Conservation (phyloP, 2,888 invertebrate genomes). For the Cheilosia pagana region DNA sequence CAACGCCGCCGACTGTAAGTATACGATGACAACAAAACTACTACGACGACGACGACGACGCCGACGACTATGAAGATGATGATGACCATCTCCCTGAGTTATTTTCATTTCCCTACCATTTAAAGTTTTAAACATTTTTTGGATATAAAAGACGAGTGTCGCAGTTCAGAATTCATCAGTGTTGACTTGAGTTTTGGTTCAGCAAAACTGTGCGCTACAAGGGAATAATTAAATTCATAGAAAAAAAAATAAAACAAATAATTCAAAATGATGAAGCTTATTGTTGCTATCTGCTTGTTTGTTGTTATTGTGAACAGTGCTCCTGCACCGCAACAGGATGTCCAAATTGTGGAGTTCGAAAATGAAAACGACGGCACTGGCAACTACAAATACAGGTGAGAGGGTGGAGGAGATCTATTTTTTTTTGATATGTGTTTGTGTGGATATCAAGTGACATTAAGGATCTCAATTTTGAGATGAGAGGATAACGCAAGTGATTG, state of each 20-base stretch:
- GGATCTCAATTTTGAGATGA: background rate
- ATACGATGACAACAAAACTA: conserved; percentile 11
- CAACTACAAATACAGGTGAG: conserved; percentile 78
- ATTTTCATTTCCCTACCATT: conserved; percentile 75
- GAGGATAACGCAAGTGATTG: background rate
- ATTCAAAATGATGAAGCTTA: conserved; percentile 75
- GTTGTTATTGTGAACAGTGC: conserved; percentile 75
- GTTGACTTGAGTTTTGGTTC: conserved; percentile 70
- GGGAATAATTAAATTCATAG: conserved; percentile 11
- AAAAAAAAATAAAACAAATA: conserved; percentile 32
- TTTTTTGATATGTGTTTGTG: background rate
- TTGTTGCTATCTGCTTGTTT: conserved; percentile 75
- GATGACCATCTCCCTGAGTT: conserved; percentile 75
- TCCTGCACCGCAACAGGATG: conserved; percentile 76
- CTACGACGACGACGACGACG: conserved; percentile 20
- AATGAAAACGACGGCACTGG: conserved; percentile 78
- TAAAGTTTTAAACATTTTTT: conserved; percentile 72
- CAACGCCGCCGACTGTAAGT: background rate
- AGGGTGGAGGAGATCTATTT: background rate
- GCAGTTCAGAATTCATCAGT: conserved; percentile 77
- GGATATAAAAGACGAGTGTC: conserved; percentile 78
- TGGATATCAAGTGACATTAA: background rate
- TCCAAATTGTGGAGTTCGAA: conserved; percentile 75
- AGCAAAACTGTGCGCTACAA: conserved; percentile 48
- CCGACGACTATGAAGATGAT: conserved; percentile 52